Percentiles rank a stretch among this genome's conserved stretches.
Conservation (phyloP, 2,797 vertebrate genomes). For the Aeoliscus strigatus region DNA sequence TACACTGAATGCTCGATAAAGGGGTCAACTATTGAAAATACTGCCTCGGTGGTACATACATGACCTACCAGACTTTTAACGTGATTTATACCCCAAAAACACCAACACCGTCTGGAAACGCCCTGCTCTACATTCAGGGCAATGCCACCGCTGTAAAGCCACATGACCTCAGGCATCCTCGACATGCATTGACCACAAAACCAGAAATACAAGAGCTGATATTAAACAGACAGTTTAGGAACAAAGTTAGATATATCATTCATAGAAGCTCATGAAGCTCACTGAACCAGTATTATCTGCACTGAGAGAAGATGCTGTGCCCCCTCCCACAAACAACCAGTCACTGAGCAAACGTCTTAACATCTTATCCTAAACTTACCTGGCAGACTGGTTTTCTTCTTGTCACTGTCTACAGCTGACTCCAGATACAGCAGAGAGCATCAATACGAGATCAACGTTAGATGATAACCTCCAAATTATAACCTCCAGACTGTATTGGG, state of each 20-base stretch:
- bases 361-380: no score
- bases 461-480: no score
- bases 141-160: conserved; percentile 57
- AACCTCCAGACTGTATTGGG: no score
- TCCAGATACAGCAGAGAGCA: conserved; percentile 14
- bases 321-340: no score
- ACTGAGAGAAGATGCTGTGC: conserved; percentile 7
- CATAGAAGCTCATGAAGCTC: conserved; percentile 43
- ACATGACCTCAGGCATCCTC: conserved; percentile 68
- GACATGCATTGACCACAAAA: conserved; percentile 57
- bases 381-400: no score
- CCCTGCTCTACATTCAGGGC: conserved; percentile 64
- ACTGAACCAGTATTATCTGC: conserved; percentile 12
- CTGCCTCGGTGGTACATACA: neutral
- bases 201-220: conserved; percentile 54
- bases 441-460: conserved; percentile 25
- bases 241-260: conserved; percentile 26
- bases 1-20: neutral
- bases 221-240: conserved; percentile 58
- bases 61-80: conserved; percentile 15
- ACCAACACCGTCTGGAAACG: conserved; percentile 47
- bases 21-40: neutral
- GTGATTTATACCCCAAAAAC: conserved; percentile 20
- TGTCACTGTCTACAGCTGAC: conserved; percentile 16
- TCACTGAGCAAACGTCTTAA: no score